These are phyloP conservation scores for Leptoclinus maculatus DNA, from an alignment of 2,797 vertebrate species.

Conservation along the genomic window DNA sequence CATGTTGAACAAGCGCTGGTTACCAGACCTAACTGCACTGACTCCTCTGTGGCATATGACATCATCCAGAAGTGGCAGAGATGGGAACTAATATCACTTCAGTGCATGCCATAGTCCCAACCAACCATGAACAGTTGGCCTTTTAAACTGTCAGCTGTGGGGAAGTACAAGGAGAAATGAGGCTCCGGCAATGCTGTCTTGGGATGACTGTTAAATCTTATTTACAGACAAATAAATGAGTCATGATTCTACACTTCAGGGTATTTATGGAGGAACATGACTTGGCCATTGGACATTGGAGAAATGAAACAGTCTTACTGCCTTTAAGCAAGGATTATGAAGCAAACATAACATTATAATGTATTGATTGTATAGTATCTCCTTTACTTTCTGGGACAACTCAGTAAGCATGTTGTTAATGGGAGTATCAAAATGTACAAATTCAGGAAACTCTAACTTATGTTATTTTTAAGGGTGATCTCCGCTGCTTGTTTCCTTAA, in stretches of 20 bases:
- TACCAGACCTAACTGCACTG: constrained; percentile 12
- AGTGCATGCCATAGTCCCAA: constrained; percentile 34
- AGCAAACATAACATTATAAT: neutral
- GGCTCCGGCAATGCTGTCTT: constrained; percentile 33
- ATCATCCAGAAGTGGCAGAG: constrained; percentile 38
- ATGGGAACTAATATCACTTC: constrained; percentile 57
- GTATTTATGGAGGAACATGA: constrained; percentile 27
- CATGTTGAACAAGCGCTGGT: constrained; percentile 40
- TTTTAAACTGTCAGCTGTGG: constrained; percentile 46
- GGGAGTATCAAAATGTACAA: neutral
- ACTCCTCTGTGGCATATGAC: constrained; percentile 33
- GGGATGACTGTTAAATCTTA: constrained; percentile 39
- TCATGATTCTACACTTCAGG: constrained; percentile 18
- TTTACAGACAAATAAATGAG: constrained; percentile 52
- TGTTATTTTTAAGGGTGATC: neutral
- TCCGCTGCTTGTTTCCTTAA: neutral
- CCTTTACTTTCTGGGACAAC: neutral
- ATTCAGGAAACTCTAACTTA: neutral
- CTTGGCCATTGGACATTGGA: neutral
- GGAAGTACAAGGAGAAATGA: constrained; percentile 27
- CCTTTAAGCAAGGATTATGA: neutral
- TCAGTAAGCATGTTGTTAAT: neutral
- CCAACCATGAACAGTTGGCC: constrained; percentile 35
- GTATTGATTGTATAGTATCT: neutral
- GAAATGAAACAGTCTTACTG: neutral